Conservation (phyloP, 2,888 invertebrate genomes). For the Drosophila fungiperda region DNA sequence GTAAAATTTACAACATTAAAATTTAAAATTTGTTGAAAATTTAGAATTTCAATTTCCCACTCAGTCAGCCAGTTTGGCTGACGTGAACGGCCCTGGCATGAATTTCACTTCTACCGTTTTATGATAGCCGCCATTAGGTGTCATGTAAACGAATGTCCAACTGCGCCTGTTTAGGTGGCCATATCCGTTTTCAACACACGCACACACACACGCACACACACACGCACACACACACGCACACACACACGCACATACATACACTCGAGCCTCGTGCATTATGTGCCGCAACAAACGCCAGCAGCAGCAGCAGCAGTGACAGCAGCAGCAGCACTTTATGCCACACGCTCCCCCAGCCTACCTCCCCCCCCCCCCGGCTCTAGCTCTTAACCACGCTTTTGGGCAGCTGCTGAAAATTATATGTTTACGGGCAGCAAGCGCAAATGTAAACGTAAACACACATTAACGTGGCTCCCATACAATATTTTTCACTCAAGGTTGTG, state of each 20-base stretch:
- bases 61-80: constrained; percentile 54
- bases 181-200: constrained; percentile 26
- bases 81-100: constrained; percentile 47
- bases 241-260: constrained; percentile 21
- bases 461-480: constrained; percentile 77
- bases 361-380: background rate
- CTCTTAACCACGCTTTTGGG: constrained; percentile 8
- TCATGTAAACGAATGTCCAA: constrained; percentile 73
- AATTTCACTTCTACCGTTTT: constrained; percentile 8
- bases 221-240: constrained; percentile 15
- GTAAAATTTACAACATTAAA: too few relatives aligned
- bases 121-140: constrained; percentile 37
- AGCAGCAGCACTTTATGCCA: constrained; percentile 17
- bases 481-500: constrained; percentile 77
- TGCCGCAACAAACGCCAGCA: constrained; percentile 37
- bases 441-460: constrained; percentile 79
- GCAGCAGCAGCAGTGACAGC: constrained; percentile 13
- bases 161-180: constrained; percentile 50
- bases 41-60: constrained; percentile 49
- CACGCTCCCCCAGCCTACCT: constrained; percentile 17
- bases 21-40: too few relatives aligned
- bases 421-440: constrained; percentile 73
- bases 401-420: constrained; percentile 74
- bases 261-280: constrained; percentile 59
- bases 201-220: constrained; percentile 29